phyloP scores from a whole-genome alignment of 2,888 invertebrate genomes.

The Erannis defoliaria region DNA sequence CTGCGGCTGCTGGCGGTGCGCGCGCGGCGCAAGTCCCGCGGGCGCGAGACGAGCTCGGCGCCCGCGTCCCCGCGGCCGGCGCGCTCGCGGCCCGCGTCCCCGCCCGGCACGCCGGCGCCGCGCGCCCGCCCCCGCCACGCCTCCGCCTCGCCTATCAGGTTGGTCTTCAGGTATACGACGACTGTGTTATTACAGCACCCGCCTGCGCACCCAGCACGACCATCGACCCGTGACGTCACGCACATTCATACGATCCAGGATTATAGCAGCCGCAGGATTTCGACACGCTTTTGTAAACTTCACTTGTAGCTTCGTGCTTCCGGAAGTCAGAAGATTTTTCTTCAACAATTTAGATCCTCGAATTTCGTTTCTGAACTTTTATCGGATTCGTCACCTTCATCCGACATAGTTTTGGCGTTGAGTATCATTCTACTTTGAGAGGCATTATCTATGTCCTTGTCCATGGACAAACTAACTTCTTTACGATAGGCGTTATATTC shows the following conservation, averaged over 20 bases:
- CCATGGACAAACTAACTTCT: too few species aligned
- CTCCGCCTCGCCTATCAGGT: constrained; percentile 92
- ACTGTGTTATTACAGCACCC: constrained; percentile 12
- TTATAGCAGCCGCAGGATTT: neutral
- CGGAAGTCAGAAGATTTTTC: too few species aligned
- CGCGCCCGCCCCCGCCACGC: constrained; percentile 89
- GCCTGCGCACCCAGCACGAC: neutral
- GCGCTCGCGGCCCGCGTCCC: constrained; percentile 92
- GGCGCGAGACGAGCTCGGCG: constrained; percentile 75
- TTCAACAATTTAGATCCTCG: too few species aligned
- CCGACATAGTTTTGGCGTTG: too few species aligned
- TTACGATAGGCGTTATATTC: too few species aligned
- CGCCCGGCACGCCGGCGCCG: constrained; percentile 82
- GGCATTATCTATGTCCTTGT: too few species aligned
- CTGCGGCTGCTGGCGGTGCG: constrained; percentile 75
- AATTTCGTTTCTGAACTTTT: too few species aligned
- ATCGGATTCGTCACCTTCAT: too few species aligned
- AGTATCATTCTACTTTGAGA: too few species aligned
- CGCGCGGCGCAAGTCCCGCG: constrained; percentile 45
- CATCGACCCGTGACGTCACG: neutral
- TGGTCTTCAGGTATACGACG: constrained; percentile 34
- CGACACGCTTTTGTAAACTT: neutral
- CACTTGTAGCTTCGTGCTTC: neutral
- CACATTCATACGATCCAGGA: neutral
- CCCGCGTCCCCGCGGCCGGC: constrained; percentile 88